Evolutionary conservation across 92 coral and sea anemone genomes (phyloP).

Genomic region (Porites evermanni): DNA sequence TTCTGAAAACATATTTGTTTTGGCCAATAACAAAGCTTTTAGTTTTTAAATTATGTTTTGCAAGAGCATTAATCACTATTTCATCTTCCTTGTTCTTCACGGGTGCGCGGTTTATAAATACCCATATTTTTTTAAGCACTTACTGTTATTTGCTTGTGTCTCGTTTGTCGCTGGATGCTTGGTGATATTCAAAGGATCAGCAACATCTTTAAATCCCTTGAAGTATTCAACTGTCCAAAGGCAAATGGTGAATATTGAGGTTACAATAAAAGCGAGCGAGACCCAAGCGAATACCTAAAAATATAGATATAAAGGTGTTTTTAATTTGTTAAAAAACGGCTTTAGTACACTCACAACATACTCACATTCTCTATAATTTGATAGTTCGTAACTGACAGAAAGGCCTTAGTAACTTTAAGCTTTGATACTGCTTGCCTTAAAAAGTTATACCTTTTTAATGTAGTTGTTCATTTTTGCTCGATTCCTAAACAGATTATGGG

Average conservation of each 20-base stretch:
- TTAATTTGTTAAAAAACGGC: too few relatives aligned
- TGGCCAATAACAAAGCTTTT: too few relatives aligned
- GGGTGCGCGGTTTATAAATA: neutral
- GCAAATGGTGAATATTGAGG: conserved; percentile 85
- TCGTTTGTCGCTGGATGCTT: neutral
- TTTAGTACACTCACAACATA: too few relatives aligned
- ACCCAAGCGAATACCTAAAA: conserved; percentile 96
- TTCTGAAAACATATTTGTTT: too few relatives aligned
- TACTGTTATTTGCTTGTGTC: conserved; percentile 31
- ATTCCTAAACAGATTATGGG: too few relatives aligned
- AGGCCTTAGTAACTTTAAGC: too few relatives aligned
- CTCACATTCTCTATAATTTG: too few relatives aligned
- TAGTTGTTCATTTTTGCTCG: too few relatives aligned
- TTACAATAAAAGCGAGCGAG: conserved; percentile 84
- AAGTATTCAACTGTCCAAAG: conserved; percentile 85
- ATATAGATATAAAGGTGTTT: neutral
- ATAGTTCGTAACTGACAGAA: too few relatives aligned
- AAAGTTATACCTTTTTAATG: too few relatives aligned
- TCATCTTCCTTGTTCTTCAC: neutral
- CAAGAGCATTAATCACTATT: too few relatives aligned
- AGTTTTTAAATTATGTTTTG: neutral
- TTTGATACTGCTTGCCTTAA: too few relatives aligned
- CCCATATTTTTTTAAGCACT: neutral
- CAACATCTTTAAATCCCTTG: conserved; percentile 37
- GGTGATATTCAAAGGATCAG: conserved; percentile 20